Base-by-base conservation (phyloP, 2,888 invertebrate species). In the Andrena marginata region DNA sequence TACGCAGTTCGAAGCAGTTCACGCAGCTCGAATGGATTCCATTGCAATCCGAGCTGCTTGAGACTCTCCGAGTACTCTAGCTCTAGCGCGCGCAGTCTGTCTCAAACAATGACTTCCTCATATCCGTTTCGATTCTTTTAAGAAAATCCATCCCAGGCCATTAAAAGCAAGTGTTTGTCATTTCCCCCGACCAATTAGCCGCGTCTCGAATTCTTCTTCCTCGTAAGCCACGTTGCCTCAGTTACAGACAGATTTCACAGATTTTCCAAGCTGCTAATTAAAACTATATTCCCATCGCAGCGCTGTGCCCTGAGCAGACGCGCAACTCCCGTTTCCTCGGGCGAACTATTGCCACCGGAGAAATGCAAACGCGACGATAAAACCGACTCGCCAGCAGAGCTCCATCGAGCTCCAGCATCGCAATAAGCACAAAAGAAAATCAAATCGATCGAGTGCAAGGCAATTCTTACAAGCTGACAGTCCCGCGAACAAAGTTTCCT, bases 241-340 rank as follows among this genome's bases (percentile, higher is more conserved):
- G 65, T 65, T 73, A 65, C 42, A 35, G 65, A 26, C 29, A 54
- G 51, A 64, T 72, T 42, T 20, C 72, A 33, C 20, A 42, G 13
- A 42, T n/a, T n/a, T 56, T 65, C 8, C 23, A 6, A 35, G 35
- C 26, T 31, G 29, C 26, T 6, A 35, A 60, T 10, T 13, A 29
- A 31, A 60, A 70, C 56, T 35, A 56, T 23, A 56, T 56, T 56
- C 35, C 16, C 29, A 16, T 6, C 23, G 23, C 5, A 26, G 16
- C 23, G 31, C 49, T 2, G 33, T 20, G 20, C 10, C 20, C 33
- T n/a, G 23, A 51, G 13, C 20, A 1, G n/a, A 23, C 31, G 29
- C 54, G 13, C 20, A n/a, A 13, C n/a, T 1, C 1, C 16, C 10
- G 29, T 31, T 7, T 29, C 29, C n/a, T n/a, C 16, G 16, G 31